These are phyloP conservation scores for Nerophis lumbriciformis DNA, from an alignment of 2,113 vertebrate genomes.

Conservation along the genomic window DNA sequence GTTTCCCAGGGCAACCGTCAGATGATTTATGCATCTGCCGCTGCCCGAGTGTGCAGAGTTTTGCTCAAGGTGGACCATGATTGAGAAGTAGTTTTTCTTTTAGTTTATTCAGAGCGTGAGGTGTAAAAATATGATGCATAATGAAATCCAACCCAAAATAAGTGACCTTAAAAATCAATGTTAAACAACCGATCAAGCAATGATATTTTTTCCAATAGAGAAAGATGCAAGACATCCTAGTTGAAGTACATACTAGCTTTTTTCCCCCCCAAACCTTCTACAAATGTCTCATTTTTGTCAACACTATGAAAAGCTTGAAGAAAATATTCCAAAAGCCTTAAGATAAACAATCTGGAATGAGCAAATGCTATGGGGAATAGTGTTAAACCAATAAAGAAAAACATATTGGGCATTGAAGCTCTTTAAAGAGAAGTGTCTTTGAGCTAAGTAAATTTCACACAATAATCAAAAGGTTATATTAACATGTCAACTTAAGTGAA, in stretches of 20 bases:
- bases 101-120: conserved; percentile 38
- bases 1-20: conserved; percentile 50
- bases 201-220: not conserved
- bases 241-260: not conserved
- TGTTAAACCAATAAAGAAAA: conserved; percentile 5
- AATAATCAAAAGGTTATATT: too few species aligned
- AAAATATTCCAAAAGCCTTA: conserved; percentile 22
- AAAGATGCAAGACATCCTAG: not conserved
- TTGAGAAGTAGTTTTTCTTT: conserved; percentile 30
- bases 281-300: too few species aligned
- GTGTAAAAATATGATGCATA: conserved; percentile 12
- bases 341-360: conserved; percentile 41
- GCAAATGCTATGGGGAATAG: conserved; percentile 16
- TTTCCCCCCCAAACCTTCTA: too few species aligned
- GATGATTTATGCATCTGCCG: conserved; percentile 56
- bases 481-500: too few species aligned
- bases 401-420: not conserved
- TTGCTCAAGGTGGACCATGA: conserved; percentile 40
- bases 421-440: too few species aligned
- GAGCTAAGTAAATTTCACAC: too few species aligned
- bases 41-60: conserved; percentile 34
- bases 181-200: conserved; percentile 13
- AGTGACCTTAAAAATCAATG: not conserved
- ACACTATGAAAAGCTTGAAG: conserved; percentile 14
- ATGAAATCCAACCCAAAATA: conserved; percentile 8